Evolutionary conservation across 1,140 invertebrate species (phyloP).

Genomic region (Orchesella cincta): DNA sequence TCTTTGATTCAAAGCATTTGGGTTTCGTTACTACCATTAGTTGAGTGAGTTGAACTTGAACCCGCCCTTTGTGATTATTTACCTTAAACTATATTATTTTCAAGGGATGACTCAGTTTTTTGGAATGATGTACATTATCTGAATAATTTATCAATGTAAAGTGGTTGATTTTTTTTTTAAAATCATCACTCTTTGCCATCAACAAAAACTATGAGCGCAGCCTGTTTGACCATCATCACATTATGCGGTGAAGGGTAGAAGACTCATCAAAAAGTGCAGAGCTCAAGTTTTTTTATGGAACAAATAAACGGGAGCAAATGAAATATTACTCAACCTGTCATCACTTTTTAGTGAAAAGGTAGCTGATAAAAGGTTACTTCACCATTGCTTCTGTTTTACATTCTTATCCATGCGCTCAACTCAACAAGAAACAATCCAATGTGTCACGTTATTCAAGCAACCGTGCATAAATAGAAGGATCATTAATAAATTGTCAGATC

Average conservation of each 20-base stretch:
- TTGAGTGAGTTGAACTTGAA: too few relatives aligned
- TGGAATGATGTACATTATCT: constrained; percentile 13
- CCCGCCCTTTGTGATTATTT: too few relatives aligned
- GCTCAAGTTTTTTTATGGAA: not conserved
- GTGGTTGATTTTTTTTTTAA: not conserved
- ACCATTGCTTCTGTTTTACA: too few relatives aligned
- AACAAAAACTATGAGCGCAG: not conserved
- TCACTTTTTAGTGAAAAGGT: too few relatives aligned
- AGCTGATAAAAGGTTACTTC: too few relatives aligned
- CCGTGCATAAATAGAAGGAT: too few relatives aligned
- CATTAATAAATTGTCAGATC: too few relatives aligned
- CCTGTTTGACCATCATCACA: not conserved
- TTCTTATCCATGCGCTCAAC: too few relatives aligned
- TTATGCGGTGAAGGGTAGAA: too few relatives aligned
- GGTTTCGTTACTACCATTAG: not conserved
- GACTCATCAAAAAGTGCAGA: not conserved
- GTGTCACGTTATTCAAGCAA: too few relatives aligned
- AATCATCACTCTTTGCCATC: not conserved
- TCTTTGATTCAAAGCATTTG: not conserved
- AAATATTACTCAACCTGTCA: not conserved
- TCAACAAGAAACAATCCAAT: too few relatives aligned
- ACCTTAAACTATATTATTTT: too few relatives aligned
- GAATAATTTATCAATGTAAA: constrained; percentile 28
- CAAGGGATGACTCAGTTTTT: constrained; percentile 5
- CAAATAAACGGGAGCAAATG: not conserved